A percentile compares a stretch with the other conserved stretches of the same genome.
Conservation (phyloP, 2,797 vertebrate species). For the Microcaecilia unicolor region DNA sequence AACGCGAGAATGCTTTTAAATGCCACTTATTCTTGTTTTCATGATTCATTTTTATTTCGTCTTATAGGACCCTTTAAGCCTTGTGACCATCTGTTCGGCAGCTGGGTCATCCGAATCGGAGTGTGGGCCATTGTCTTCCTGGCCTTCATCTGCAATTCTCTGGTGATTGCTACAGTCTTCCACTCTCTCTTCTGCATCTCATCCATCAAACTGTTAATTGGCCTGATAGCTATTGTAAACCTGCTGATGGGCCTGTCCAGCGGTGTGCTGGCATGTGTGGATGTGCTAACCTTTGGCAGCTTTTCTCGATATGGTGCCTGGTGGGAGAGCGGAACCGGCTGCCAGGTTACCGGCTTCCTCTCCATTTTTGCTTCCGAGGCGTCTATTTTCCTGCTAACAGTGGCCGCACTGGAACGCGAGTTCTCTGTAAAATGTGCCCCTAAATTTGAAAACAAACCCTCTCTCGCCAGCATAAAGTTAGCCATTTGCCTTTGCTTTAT, state of each 20-base stretch:
- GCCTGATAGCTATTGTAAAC: constrained; percentile 72
- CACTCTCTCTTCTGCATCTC: constrained; percentile 53
- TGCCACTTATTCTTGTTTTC: too few relatives aligned
- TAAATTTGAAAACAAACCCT: constrained; percentile 42
- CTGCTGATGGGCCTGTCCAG: constrained; percentile 73
- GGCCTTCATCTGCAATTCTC: constrained; percentile 70
- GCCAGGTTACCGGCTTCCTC: constrained; percentile 71
- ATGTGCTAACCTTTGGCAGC: constrained; percentile 77
- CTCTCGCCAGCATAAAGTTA: constrained; percentile 31
- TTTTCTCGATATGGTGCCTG: constrained; percentile 71
- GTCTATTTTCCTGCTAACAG: constrained; percentile 76
- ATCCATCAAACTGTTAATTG: constrained; percentile 69
- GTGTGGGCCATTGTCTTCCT: constrained; percentile 77
- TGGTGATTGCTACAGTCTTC: constrained; percentile 73
- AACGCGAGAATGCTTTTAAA: too few relatives aligned
- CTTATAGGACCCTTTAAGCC: constrained; percentile 78
- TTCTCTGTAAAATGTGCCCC: constrained; percentile 43
- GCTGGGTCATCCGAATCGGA: constrained; percentile 80
- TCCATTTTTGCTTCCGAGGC: constrained; percentile 78
- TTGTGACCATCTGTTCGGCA: constrained; percentile 77
- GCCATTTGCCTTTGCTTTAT: constrained; percentile 52
- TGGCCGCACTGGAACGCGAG: constrained; percentile 74
- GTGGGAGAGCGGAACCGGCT: constrained; percentile 81
- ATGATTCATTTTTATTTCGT: constrained; percentile 4
- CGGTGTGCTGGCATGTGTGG: constrained; percentile 66